These are phyloP conservation scores for Eleutherodactylus coqui DNA, from an alignment of 2,797 vertebrate species.

Conservation along the genomic window DNA sequence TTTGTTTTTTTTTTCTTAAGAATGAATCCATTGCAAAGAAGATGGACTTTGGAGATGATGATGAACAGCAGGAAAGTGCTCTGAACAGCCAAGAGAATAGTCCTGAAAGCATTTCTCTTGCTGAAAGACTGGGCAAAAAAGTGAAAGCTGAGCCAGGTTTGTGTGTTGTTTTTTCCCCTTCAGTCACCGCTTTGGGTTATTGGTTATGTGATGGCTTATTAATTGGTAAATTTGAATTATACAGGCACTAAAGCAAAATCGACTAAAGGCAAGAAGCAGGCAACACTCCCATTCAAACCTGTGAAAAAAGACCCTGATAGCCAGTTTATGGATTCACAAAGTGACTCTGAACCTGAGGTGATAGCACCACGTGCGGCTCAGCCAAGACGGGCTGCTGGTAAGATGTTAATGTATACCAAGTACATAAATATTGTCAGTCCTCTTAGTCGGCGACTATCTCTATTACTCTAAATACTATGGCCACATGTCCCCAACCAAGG, in stretches of 20 bases:
- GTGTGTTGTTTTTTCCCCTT: not conserved
- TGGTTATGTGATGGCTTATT: not conserved
- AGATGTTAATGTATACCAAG: slow-evolving; percentile 32
- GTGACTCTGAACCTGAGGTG: slow-evolving; percentile 68
- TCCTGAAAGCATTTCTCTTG: slow-evolving; percentile 64
- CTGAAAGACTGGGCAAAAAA: slow-evolving; percentile 79
- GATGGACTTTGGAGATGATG: slow-evolving; percentile 80
- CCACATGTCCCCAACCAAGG: too few relatives aligned
- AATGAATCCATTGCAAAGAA: slow-evolving; percentile 77
- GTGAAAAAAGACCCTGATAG: slow-evolving; percentile 79
- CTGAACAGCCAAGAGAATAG: slow-evolving; percentile 63
- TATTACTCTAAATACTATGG: too few relatives aligned
- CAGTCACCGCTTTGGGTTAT: not conserved
- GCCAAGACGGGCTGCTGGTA: slow-evolving; percentile 80
- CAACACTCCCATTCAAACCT: slow-evolving; percentile 86
- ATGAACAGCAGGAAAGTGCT: slow-evolving; percentile 50
- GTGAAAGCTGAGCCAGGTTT: slow-evolving; percentile 72
- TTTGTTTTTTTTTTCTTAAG: slow-evolving; percentile 67
- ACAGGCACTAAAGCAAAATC: slow-evolving; percentile 68
- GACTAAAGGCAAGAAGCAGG: slow-evolving; percentile 81
- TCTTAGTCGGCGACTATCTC: not conserved
- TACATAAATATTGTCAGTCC: not conserved
- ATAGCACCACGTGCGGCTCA: slow-evolving; percentile 71
- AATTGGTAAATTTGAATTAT: not conserved
- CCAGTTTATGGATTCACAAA: slow-evolving; percentile 79